These are phyloP conservation scores for Charadrius vociferus DNA, from an alignment of 2,113 vertebrate species.

Conservation along the genomic window DNA sequence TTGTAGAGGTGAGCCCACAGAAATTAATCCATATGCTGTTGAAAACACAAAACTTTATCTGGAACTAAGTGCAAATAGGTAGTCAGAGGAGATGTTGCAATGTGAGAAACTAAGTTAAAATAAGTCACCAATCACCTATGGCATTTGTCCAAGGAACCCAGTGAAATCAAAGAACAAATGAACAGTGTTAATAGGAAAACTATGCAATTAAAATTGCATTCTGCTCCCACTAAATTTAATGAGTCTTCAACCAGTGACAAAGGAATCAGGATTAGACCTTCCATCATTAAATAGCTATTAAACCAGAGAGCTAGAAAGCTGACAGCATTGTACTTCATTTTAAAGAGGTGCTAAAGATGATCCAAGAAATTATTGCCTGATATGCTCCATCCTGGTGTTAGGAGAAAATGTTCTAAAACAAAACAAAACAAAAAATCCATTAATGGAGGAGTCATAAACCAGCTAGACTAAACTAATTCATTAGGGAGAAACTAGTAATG, in stretches of 20 bases:
- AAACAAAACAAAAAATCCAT: constrained; percentile 18
- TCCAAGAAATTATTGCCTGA: constrained; percentile 31
- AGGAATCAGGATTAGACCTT: constrained; percentile 19
- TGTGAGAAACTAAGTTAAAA: neutral
- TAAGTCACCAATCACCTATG: neutral
- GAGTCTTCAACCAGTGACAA: neutral
- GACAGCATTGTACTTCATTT: constrained; percentile 43
- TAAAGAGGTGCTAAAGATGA: constrained; percentile 53
- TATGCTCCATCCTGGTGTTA: neutral
- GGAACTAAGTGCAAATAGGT: neutral
- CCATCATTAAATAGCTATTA: constrained; percentile 45
- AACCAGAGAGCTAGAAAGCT: neutral
- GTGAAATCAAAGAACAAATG: neutral
- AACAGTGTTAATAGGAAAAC: neutral
- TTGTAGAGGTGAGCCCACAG: neutral
- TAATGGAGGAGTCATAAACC: constrained; percentile 7
- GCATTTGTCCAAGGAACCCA: neutral
- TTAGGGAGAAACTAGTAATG: neutral
- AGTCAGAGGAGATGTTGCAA: neutral
- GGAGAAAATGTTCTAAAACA: neutral
- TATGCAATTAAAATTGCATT: constrained; percentile 30
- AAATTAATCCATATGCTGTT: neutral
- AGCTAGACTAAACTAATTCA: neutral
- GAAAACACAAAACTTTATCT: neutral
- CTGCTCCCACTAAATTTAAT: neutral